Conservation (phyloP, 2,888 invertebrate species). For the Amphipoea lucens region DNA sequence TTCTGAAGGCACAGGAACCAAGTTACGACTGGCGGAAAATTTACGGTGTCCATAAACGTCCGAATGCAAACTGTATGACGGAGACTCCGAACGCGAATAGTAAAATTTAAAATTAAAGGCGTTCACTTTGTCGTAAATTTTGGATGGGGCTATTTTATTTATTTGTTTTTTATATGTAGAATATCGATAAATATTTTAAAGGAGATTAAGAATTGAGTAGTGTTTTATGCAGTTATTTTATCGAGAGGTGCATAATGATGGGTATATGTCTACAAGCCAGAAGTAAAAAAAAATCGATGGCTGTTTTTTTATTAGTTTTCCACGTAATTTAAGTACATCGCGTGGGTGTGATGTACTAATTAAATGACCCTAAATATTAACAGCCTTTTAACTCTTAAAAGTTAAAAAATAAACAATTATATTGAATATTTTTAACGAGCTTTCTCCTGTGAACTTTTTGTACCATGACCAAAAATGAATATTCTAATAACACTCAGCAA, state of each 20-base stretch:
- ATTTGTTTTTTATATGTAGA: constrained; percentile 36
- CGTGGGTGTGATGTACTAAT: neutral
- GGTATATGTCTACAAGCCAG: neutral
- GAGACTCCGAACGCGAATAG: constrained; percentile 56
- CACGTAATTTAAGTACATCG: neutral
- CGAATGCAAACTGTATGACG: constrained; percentile 62
- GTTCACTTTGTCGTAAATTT: constrained; percentile 60
- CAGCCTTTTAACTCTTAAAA: neutral
- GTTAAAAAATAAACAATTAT: neutral
- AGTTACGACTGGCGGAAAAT: constrained; percentile 67
- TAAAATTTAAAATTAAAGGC: constrained; percentile 66
- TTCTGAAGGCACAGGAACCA: constrained; percentile 63
- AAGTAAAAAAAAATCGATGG: neutral
- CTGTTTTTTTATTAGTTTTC: too few relatives aligned
- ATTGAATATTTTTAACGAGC: neutral
- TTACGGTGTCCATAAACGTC: constrained; percentile 70
- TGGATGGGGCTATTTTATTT: constrained; percentile 52
- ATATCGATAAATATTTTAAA: constrained; percentile 28
- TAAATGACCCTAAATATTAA: neutral
- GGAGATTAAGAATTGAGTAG: constrained; percentile 5
- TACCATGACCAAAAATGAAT: constrained; percentile 14
- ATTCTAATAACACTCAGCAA: constrained; percentile 12
- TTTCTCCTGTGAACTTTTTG: neutral
- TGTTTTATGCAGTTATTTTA: constrained; percentile 6
- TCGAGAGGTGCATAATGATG: neutral